phyloP scores from a whole-genome alignment of 2,797 vertebrate genomes.

The Cynodonichthys magdalenae region DNA sequence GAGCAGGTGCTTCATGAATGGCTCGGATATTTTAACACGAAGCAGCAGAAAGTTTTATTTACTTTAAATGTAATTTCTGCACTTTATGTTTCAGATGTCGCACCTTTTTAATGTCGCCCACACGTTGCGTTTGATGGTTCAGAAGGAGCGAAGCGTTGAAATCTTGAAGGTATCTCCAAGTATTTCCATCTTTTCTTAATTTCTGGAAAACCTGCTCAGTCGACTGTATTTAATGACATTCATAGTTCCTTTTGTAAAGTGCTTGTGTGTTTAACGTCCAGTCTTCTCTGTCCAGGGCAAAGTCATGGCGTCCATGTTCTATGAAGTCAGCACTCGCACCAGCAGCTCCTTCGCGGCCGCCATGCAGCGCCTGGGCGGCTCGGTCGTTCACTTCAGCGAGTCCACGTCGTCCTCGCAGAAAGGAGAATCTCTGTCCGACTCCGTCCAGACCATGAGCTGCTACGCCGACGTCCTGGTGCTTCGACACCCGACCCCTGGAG shows the following conservation, averaged over 20 bases:
- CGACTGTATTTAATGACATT: too few relatives aligned
- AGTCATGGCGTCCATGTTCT: conserved; percentile 98
- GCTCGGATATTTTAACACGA: background rate
- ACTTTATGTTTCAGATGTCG: conserved; percentile 84
- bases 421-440: conserved; percentile 92
- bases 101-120: conserved; percentile 95
- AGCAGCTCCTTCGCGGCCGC: conserved; percentile 93
- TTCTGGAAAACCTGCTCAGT: background rate
- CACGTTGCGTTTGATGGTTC: conserved; percentile 90
- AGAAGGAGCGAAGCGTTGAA: conserved; percentile 93
- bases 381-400: conserved; percentile 91
- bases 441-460: conserved; percentile 96
- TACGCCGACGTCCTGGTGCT: conserved; percentile 93
- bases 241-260: background rate
- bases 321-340: conserved; percentile 95
- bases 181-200: too few relatives aligned
- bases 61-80: background rate
- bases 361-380: conserved; percentile 93
- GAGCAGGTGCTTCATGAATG: conserved; percentile 84
- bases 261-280: background rate
- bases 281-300: conserved; percentile 81
- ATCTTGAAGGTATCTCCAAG: conserved; percentile 87
- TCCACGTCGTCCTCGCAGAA: conserved; percentile 94
- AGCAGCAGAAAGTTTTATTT: background rate
- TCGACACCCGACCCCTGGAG: conserved; percentile 91